phyloP scores from a whole-genome alignment of 2,113 vertebrate species.

The Corydoras maculifer region DNA sequence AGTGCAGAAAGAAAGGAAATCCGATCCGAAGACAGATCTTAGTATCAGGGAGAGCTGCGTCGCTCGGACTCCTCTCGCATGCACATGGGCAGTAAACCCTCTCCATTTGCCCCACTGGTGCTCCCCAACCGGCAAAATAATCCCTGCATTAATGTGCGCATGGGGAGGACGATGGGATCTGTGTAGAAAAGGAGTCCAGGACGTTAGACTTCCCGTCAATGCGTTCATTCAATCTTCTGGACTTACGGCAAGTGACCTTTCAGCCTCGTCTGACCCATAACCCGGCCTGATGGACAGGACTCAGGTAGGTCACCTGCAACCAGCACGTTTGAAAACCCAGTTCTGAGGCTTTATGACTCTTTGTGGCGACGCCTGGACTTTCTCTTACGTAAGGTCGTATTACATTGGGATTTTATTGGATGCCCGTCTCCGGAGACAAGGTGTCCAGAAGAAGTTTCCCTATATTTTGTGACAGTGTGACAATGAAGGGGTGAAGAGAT shows the following conservation, averaged over 20 bases:
- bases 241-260: not conserved
- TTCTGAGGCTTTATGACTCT: not conserved
- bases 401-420: no score
- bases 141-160: constrained; percentile 54
- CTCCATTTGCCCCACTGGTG: constrained; percentile 37
- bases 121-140: constrained; percentile 58
- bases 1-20: constrained; percentile 54
- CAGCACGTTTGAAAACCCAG: constrained; percentile 1
- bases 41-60: constrained; percentile 40
- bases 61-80: constrained; percentile 25
- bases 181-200: not conserved
- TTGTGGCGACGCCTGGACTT: constrained; percentile 15
- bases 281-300: constrained; percentile 10
- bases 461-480: not conserved
- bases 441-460: not conserved
- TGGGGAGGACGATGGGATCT: constrained; percentile 27
- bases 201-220: not conserved
- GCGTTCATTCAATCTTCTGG: not conserved
- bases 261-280: constrained; percentile 11
- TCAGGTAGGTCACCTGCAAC: constrained; percentile 44
- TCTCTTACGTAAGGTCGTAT: not conserved
- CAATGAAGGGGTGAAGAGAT: constrained; percentile 11
- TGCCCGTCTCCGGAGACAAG: no score
- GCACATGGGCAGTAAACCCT: constrained; percentile 24
- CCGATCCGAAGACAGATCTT: constrained; percentile 49